phyloP scores from a whole-genome alignment of 1,140 invertebrate genomes.

The Archivesica marissinica region DNA sequence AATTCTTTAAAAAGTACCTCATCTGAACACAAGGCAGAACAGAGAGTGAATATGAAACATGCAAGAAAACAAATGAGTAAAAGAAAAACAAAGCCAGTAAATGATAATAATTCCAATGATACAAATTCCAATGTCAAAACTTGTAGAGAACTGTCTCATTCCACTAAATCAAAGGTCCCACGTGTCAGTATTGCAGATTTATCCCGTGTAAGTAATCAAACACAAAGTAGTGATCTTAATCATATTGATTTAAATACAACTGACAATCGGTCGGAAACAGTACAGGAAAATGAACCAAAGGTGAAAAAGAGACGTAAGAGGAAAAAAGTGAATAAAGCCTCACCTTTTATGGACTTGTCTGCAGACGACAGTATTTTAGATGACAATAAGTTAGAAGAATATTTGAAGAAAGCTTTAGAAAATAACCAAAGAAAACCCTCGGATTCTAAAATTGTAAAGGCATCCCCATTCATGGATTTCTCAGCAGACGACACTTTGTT shows the following conservation, averaged over 20 bases:
- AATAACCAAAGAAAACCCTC: neutral
- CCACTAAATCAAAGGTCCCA: too few relatives aligned
- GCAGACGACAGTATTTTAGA: constrained; percentile 7
- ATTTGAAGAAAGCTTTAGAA: constrained; percentile 46
- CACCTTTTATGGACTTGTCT: constrained; percentile 24
- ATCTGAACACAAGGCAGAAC: neutral
- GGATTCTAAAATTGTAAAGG: constrained; percentile 22
- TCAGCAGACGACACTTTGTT: constrained; percentile 49
- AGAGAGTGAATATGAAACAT: neutral
- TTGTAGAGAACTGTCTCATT: too few relatives aligned
- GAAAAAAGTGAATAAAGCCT: constrained; percentile 55
- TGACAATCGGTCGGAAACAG: neutral
- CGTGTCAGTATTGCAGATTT: too few relatives aligned
- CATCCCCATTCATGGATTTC: constrained; percentile 27
- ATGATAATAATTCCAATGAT: neutral
- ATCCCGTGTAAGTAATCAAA: neutral
- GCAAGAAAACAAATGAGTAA: neutral
- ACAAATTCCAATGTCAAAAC: neutral
- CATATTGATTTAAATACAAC: neutral
- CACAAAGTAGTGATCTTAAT: neutral
- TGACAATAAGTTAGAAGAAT: constrained; percentile 3
- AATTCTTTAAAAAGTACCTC: neutral
- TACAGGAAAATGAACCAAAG: neutral
- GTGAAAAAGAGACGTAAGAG: constrained; percentile 44
- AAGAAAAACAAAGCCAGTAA: neutral